phyloP scores from a whole-genome alignment of 2,113 vertebrate genomes.

The Cepphus grylle region DNA sequence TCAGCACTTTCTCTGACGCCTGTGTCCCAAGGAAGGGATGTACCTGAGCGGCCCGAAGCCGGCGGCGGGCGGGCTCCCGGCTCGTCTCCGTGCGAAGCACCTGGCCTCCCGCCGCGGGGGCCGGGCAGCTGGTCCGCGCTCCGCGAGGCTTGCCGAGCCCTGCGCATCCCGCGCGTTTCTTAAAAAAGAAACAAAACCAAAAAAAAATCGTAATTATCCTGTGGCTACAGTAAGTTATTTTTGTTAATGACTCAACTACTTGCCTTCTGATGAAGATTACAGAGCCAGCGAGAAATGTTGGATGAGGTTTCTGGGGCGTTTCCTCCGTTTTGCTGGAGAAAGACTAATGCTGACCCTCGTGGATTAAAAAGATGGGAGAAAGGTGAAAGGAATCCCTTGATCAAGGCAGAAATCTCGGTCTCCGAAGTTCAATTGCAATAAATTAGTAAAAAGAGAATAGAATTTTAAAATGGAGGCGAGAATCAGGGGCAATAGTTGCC shows the following conservation, averaged over 20 bases:
- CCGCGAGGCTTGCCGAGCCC: accelerated
- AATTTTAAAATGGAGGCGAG: not conserved
- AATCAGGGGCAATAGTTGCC: not conserved
- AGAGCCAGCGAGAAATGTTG: not conserved
- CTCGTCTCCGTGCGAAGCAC: accelerated
- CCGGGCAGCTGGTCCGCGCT: not conserved
- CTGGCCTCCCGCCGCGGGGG: accelerated
- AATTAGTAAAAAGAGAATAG: not conserved
- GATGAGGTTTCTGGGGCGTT: not conserved
- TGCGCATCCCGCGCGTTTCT: accelerated
- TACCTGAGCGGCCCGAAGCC: accelerated
- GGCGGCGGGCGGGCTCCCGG: accelerated
- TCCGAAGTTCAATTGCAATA: not conserved
- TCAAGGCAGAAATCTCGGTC: not conserved
- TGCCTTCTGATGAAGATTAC: too few relatives aligned
- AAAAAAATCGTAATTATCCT: accelerated
- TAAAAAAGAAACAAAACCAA: not conserved
- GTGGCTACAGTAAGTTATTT: not conserved
- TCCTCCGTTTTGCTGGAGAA: accelerated
- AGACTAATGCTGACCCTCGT: accelerated
- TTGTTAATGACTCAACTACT: not conserved
- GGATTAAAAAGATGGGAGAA: not conserved
- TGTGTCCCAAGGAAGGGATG: accelerated
- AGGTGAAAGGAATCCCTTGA: accelerated
- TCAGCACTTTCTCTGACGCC: accelerated